These are phyloP conservation scores for Pungitius pungitius DNA, from an alignment of 2,113 vertebrate genomes.

Conservation along the genomic window DNA sequence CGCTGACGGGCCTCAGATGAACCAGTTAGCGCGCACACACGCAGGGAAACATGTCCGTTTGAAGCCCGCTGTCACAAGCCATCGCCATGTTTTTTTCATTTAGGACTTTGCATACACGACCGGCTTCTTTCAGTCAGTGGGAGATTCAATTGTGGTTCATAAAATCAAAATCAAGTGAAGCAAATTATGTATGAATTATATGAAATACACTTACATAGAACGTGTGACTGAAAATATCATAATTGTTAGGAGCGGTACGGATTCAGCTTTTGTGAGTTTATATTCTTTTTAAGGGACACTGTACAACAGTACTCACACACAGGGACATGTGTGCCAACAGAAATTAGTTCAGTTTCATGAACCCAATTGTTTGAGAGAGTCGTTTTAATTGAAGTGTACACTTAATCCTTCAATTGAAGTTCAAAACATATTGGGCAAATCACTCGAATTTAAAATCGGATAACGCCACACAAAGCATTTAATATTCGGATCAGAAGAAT, in stretches of 20 bases:
- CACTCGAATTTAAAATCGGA: not conserved
- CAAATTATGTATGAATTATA: no score
- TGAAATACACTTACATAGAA: no score
- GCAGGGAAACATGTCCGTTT: not conserved
- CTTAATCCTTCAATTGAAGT: not conserved
- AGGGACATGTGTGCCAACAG: not conserved
- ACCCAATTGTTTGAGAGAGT: no score
- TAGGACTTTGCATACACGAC: slow-evolving; percentile 17
- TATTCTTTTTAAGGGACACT: not conserved
- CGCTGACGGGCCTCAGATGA: slow-evolving; percentile 38
- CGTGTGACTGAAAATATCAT: no score
- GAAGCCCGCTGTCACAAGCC: not conserved
- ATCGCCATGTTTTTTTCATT: slow-evolving; percentile 21
- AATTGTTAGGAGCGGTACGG: not conserved
- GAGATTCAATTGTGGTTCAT: not conserved
- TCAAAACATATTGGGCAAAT: not conserved
- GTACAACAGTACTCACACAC: not conserved
- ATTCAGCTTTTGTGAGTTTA: not conserved
- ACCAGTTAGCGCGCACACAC: slow-evolving; percentile 29
- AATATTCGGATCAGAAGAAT: slow-evolving; percentile 9
- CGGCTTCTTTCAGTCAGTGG: not conserved
- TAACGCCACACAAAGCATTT: slow-evolving; percentile 5
- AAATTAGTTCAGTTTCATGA: no score
- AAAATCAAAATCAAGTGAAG: not conserved
- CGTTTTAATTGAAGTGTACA: slow-evolving; percentile 24